Evolutionary conservation across 2,888 invertebrate species (phyloP).

Genomic region (Conomelus anceps): DNA sequence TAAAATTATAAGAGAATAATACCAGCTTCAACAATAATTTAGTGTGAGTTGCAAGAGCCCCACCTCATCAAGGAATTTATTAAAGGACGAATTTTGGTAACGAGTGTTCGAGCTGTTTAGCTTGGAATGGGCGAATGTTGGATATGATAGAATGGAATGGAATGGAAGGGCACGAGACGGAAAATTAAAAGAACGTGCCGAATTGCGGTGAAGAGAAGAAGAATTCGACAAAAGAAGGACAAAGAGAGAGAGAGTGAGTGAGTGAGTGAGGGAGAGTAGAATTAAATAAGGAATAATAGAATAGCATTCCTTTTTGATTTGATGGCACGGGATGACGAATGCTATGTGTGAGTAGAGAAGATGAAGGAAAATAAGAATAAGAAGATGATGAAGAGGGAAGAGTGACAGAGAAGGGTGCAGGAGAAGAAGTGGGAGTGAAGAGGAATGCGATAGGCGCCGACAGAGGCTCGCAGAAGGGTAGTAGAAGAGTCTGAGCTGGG

Average conservation of each 20-base stretch:
- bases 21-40: too few species aligned
- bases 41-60: too few species aligned
- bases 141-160: background rate
- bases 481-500: background rate
- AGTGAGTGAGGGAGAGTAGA: background rate
- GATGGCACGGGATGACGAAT: background rate
- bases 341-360: background rate
- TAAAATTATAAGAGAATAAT: too few species aligned
- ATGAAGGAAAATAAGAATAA: background rate
- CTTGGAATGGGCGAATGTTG: background rate
- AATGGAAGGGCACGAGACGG: background rate
- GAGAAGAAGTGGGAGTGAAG: background rate
- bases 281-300: constrained; percentile 8
- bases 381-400: background rate
- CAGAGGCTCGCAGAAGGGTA: too few species aligned
- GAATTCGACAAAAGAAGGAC: background rate
- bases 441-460: background rate
- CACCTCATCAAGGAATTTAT: background rate
- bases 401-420: background rate
- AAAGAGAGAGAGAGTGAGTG: background rate
- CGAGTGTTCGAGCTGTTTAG: background rate
- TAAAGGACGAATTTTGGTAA: background rate
- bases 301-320: constrained; percentile 13
- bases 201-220: background rate
- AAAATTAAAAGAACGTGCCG: background rate